These are phyloP conservation scores for Chromobotia macracanthus DNA, from an alignment of 2,797 vertebrate genomes.

Conservation along the genomic window DNA sequence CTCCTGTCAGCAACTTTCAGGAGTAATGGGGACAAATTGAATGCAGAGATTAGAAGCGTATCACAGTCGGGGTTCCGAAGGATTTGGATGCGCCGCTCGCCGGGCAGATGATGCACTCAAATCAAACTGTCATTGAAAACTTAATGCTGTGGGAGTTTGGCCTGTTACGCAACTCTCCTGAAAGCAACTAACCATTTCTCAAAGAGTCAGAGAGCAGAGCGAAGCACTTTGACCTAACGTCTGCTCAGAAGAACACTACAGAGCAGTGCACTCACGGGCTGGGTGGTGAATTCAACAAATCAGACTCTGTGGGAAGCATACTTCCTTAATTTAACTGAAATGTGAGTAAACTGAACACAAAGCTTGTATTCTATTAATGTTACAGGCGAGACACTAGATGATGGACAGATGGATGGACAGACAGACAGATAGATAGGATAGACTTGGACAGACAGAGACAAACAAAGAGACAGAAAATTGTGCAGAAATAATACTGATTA, in stretches of 20 bases:
- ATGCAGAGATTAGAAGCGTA: conserved; percentile 52
- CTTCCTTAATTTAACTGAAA: not conserved
- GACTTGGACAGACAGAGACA: not conserved
- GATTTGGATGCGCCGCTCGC: conserved; percentile 40
- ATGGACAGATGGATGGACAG: too few relatives aligned
- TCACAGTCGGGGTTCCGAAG: not conserved
- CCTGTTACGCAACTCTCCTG: conserved; percentile 1
- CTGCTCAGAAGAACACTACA: not conserved
- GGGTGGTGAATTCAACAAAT: not conserved
- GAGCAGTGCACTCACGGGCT: not conserved
- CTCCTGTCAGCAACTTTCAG: conserved; percentile 49
- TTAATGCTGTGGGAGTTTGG: conserved; percentile 33
- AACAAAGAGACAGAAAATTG: too few relatives aligned
- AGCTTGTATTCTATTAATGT: not conserved
- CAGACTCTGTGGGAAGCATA: not conserved
- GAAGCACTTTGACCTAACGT: conserved; percentile 18
- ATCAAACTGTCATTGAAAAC: conserved; percentile 50
- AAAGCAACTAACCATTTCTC: conserved; percentile 41
- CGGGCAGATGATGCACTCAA: conserved; percentile 46
- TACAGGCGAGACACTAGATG: not conserved
- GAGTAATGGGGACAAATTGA: conserved; percentile 59
- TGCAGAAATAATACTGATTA: too few relatives aligned
- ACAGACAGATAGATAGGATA: too few relatives aligned
- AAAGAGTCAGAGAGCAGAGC: conserved; percentile 30
- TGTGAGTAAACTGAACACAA: not conserved